These are phyloP conservation scores for Syncerus caffer DNA, from an alignment of 2,797 vertebrate species.

Conservation along the genomic window DNA sequence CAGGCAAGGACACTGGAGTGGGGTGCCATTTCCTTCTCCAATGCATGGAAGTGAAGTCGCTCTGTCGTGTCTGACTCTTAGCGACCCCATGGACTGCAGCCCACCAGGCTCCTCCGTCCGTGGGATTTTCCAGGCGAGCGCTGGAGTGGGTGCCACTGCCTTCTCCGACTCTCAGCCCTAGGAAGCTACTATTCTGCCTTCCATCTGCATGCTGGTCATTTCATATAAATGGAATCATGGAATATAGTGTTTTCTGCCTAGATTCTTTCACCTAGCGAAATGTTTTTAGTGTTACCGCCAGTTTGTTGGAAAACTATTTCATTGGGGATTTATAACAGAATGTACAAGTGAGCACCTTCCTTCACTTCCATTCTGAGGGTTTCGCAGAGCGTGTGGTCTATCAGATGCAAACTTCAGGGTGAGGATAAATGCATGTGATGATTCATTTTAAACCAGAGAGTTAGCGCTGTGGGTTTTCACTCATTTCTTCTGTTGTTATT, in stretches of 20 bases:
- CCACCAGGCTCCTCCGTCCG: fast-evolving
- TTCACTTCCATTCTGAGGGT: neutral
- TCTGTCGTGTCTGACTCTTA: too few species aligned
- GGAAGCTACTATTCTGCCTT: neutral
- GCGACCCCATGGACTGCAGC: too few species aligned
- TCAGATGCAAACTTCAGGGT: neutral
- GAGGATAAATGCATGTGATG: neutral
- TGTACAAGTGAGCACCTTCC: neutral
- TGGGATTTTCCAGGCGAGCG: fast-evolving
- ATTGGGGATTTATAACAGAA: neutral
- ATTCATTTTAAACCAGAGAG: neutral
- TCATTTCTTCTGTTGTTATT: neutral
- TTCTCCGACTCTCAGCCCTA: neutral
- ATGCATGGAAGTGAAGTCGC: too few species aligned
- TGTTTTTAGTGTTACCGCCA: neutral
- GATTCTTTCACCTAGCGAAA: neutral
- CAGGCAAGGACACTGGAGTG: too few species aligned
- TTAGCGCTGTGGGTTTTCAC: fast-evolving
- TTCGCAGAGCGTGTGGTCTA: neutral
- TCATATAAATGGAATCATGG: neutral
- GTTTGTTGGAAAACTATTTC: neutral
- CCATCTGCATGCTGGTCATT: fast-evolving
- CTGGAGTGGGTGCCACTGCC: too few species aligned
- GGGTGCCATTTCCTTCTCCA: too few species aligned
- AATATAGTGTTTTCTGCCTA: neutral